These are phyloP conservation scores for Sebastes glaucus DNA, from an alignment of 2,797 vertebrate species.

Conservation along the genomic window DNA sequence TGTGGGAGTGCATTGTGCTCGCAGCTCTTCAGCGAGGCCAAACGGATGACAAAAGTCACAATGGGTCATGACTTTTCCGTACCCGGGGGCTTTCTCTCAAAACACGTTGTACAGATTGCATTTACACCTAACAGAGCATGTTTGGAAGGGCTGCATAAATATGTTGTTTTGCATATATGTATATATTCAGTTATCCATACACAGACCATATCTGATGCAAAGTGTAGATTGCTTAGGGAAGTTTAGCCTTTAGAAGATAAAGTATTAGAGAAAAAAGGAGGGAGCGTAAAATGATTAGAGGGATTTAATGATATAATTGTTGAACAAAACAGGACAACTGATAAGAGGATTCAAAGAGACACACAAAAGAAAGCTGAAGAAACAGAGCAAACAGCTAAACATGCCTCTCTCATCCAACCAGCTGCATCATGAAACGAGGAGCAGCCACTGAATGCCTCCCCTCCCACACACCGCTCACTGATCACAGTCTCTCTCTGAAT, in stretches of 20 bases:
- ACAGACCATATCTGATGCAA: background rate
- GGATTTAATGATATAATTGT: constrained; percentile 8
- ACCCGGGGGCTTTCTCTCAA: constrained; percentile 7
- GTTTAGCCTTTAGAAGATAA: background rate
- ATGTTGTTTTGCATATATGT: background rate
- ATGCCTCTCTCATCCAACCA: constrained; percentile 33
- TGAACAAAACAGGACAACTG: constrained; percentile 10
- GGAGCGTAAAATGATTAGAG: constrained; percentile 4
- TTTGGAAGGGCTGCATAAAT: background rate
- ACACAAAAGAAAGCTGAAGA: background rate
- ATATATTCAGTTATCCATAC: background rate
- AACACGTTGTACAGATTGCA: background rate
- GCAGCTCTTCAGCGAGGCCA: constrained; percentile 3
- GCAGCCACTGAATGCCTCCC: constrained; percentile 33
- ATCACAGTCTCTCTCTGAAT: constrained; percentile 32
- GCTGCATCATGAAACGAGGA: constrained; percentile 36
- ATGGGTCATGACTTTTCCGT: background rate
- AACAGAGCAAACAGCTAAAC: constrained; percentile 6
- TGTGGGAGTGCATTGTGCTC: constrained; percentile 23
- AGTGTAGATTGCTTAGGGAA: background rate
- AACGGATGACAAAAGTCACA: constrained; percentile 29
- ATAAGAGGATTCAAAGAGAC: constrained; percentile 15
- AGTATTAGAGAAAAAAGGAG: background rate
- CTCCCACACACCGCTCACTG: constrained; percentile 40
- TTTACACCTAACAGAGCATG: constrained; percentile 9